Conservation (phyloP, 1,140 invertebrate species). For the Calephelis virginiensis region DNA sequence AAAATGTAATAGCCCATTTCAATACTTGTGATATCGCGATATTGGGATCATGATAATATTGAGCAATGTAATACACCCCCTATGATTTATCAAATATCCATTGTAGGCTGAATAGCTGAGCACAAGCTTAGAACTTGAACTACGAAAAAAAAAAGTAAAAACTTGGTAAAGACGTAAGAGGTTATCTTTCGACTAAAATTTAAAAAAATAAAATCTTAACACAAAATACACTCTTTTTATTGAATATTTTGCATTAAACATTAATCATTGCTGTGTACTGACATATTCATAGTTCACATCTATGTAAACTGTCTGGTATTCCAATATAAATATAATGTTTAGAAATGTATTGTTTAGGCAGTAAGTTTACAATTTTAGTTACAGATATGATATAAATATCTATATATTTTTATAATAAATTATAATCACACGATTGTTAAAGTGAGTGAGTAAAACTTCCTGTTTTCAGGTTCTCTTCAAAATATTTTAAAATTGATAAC, state of each 20-base stretch:
- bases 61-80: too few relatives aligned
- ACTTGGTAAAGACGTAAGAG: too few relatives aligned
- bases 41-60: too few relatives aligned
- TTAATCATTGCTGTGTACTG: too few relatives aligned
- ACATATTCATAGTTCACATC: background rate
- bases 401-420: background rate
- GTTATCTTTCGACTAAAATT: too few relatives aligned
- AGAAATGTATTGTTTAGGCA: conserved; percentile 46
- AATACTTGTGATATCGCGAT: too few relatives aligned
- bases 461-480: conserved; percentile 44
- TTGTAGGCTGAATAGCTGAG: too few relatives aligned
- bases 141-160: too few relatives aligned
- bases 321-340: conserved; percentile 39
- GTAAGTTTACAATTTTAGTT: conserved; percentile 33
- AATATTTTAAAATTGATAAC: conserved; percentile 8
- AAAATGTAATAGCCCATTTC: too few relatives aligned
- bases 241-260: background rate
- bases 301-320: background rate
- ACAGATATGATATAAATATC: background rate
- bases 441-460: too few relatives aligned
- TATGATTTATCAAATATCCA: too few relatives aligned
- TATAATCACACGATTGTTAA: background rate
- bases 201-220: conserved; percentile 30
- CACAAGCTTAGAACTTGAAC: too few relatives aligned
- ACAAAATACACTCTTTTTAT: conserved; percentile 1